Base-by-base conservation (phyloP, 1,140 invertebrate species). In the Bombus terrestris region DNA sequence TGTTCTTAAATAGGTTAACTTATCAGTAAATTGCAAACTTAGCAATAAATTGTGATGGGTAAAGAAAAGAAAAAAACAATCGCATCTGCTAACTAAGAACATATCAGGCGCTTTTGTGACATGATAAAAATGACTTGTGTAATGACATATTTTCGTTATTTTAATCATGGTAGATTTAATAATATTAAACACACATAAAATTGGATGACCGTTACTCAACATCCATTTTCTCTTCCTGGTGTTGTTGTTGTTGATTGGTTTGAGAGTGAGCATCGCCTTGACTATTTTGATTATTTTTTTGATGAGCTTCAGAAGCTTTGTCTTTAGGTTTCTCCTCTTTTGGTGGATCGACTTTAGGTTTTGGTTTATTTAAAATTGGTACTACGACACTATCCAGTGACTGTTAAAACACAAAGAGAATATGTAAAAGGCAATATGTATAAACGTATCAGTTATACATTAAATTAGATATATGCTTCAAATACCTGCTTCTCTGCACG, bases 311-410 rank as follows among this genome's bases (percentile, higher is more conserved):
- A 13, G 80, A 81, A 47, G 81, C 15, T 62, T 93, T 94, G 5
- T 94, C 92, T 90, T 93, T 93, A 81, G 92, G 80, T 84, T 94
- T 94, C 0, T 95, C 94, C 62, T 94, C 92, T 41, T 95, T 95
- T 18, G 95, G 94, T 13, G 94, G 93, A 39, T 96, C 95, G 6
- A 94, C 96, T 94, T 97, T 98, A 13, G 98, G 98, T 93, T 98
- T 98, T 37, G 98, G 97, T 94, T 98, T 98, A 92, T 97, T 98
- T 69, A 98, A 94, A 84, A 98, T 97, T 3, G 97, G 97, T 88
- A 96, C 96, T 43, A 98, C 96, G 15, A 95, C 95, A 74, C 92
- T 96, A 88, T 98, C 97, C 89, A 98, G 96, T 53, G 94, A 95
- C 96, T 97, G 93, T 47, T 15, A 93, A 83, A 82, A 79, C 88